phyloP scores from a whole-genome alignment of 2,797 vertebrate species.

The Hephaestus fuliginosus region DNA sequence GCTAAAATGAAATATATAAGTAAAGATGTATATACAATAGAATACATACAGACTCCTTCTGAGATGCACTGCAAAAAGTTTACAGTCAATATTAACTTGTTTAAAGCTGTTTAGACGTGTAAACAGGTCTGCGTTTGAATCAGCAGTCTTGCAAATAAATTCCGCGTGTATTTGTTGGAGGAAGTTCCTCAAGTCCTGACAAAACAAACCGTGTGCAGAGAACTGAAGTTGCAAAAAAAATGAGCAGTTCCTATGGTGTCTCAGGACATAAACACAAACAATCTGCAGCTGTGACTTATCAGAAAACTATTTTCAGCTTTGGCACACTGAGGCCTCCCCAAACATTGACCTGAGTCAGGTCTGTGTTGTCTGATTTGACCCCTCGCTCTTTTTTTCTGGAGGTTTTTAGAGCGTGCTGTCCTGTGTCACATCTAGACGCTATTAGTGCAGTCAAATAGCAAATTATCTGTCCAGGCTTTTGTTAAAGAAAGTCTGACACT shows the following conservation, averaged over 20 bases:
- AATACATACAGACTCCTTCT: not conserved
- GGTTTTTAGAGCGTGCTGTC: not conserved
- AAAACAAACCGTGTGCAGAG: not conserved
- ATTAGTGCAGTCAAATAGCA: not conserved
- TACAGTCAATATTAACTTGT: not conserved
- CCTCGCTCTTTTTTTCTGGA: slow-evolving; percentile 53
- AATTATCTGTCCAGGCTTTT: not conserved
- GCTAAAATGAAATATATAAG: no score
- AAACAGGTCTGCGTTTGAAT: not conserved
- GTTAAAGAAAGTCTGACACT: not conserved
- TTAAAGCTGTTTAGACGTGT: not conserved
- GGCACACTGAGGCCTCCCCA: slow-evolving; percentile 46
- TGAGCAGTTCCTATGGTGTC: not conserved
- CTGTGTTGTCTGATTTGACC: slow-evolving; percentile 60
- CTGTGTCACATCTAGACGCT: slow-evolving; percentile 5
- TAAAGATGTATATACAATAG: no score
- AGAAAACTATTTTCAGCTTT: slow-evolving; percentile 54
- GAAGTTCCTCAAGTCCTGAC: not conserved
- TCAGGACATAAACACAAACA: slow-evolving; percentile 31
- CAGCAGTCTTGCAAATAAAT: not conserved
- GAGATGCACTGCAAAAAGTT: not conserved
- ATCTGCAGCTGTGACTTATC: slow-evolving; percentile 30
- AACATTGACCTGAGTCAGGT: slow-evolving; percentile 67
- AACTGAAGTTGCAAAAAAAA: not conserved
- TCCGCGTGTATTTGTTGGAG: not conserved